Conservation (phyloP, 2,113 vertebrate genomes). For the Dolichallabes microphthalmus region DNA sequence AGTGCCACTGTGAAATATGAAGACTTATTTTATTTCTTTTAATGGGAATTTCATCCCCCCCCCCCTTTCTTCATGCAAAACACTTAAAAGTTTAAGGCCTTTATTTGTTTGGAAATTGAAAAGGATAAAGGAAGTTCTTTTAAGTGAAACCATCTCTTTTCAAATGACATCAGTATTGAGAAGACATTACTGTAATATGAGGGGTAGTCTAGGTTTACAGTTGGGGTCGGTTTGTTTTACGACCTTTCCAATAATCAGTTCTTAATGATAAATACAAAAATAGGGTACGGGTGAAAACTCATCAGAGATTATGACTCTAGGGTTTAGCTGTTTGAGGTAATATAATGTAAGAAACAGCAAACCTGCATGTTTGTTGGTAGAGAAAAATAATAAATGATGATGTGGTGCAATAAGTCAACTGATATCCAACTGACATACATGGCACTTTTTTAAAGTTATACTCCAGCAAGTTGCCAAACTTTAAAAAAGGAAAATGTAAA, state of each 20-base stretch:
- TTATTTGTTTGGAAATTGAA: slow-evolving; percentile 52
- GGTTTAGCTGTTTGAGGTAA: not conserved
- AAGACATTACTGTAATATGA: slow-evolving; percentile 49
- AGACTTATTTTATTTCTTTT: slow-evolving; percentile 59
- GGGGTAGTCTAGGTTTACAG: slow-evolving; percentile 8
- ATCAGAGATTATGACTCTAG: not conserved
- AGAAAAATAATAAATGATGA: not conserved
- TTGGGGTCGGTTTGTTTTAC: not conserved
- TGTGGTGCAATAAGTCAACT: not conserved
- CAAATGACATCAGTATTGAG: slow-evolving; percentile 61
- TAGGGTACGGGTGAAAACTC: not conserved
- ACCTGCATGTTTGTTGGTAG: not conserved
- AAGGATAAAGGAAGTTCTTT: slow-evolving; percentile 58
- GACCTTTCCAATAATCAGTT: not conserved
- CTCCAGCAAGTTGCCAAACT: not conserved
- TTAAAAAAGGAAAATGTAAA: too few species aligned
- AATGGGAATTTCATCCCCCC: slow-evolving; percentile 60
- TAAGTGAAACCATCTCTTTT: slow-evolving; percentile 50
- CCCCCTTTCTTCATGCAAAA: slow-evolving; percentile 48
- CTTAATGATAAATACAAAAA: not conserved
- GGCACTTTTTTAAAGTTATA: not conserved
- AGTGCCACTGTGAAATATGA: slow-evolving; percentile 59
- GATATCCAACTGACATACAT: not conserved
- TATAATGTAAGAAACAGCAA: not conserved
- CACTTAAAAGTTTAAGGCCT: slow-evolving; percentile 60